Base-by-base conservation (phyloP, 2,797 vertebrate genomes). In the Microctenopoma lineatum region DNA sequence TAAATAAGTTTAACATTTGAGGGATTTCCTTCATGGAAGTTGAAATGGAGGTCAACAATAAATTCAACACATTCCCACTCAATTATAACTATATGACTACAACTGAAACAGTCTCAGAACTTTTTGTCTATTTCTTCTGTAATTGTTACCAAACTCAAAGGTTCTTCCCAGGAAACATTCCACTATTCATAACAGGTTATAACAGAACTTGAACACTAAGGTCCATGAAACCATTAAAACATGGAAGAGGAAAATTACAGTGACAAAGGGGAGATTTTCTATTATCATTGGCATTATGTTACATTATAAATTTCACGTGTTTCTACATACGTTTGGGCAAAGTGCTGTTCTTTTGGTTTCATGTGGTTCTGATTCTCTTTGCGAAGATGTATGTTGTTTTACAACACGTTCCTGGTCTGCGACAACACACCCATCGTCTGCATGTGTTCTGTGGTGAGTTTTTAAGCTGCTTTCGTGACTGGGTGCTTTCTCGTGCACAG, bases 261-360 rank as follows among this genome's bases (percentile, higher is more conserved):
- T 36, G 3, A 15, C 0, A 26, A 3, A 45, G 46, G 4, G 1
- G 11, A 41, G 10, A 32, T 52, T 38, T 21, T 52, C 21, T 45
- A 38, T 15, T 41, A 3, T 55, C 7, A 14, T 44, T 10, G 53
- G n/a, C 44, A 52, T 27, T 7, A 27, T n/a, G 8, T 42, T 36
- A 44, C 0, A 21, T 21, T 21, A 21, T 21, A 21, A 32, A 71
- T 41, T 21, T 21, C 21, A 56, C 5, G 10, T 36, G 14, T 16
- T 21, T 57, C 18, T 29, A 85, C 84, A 18, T 82, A 91, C 84
- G 39, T 56, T 76, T 82, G 81, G 80, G 52, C 52, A 75, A 45
- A 68, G 62, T 68, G 81, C 50, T 67, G 77, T 60, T 71, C 26
- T 60, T 81, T 72, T 77, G 54, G 50, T 70, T 45, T 66, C 50